These are phyloP conservation scores for Indri indri DNA, from an alignment of 2,113 vertebrate species.

Conservation along the genomic window DNA sequence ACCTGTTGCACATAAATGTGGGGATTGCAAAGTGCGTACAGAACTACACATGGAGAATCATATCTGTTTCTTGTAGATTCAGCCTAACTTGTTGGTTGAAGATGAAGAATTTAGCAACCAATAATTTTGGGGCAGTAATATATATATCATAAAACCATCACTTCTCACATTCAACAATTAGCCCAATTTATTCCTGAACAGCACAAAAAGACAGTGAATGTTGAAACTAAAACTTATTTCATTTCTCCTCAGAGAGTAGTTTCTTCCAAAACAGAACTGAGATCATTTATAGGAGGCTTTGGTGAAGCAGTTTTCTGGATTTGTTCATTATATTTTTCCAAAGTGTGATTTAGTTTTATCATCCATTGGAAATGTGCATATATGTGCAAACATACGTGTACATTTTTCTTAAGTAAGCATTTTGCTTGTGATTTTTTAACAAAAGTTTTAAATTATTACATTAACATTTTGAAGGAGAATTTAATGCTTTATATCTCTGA, in stretches of 20 bases:
- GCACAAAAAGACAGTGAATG: constrained; percentile 48
- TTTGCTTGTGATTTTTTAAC: constrained; percentile 47
- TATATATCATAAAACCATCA: constrained; percentile 53
- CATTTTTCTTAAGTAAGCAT: not conserved
- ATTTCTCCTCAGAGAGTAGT: constrained; percentile 18
- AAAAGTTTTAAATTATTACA: not conserved
- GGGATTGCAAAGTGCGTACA: not conserved
- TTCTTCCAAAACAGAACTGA: constrained; percentile 48
- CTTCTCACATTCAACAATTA: constrained; percentile 63
- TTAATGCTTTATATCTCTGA: constrained; percentile 11
- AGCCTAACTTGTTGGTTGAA: constrained; percentile 35
- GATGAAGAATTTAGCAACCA: constrained; percentile 19
- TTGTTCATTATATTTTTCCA: not conserved
- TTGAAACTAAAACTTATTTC: constrained; percentile 59
- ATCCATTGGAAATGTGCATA: not conserved
- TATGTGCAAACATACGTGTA: not conserved
- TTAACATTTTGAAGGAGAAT: not conserved
- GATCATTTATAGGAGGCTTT: constrained; percentile 44
- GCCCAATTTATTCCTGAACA: constrained; percentile 26
- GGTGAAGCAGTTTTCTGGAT: not conserved
- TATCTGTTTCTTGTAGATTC: not conserved
- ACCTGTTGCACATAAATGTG: constrained; percentile 62
- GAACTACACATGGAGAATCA: not conserved
- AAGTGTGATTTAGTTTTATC: not conserved
- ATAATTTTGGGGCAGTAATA: not conserved